phyloP scores from a whole-genome alignment of 2,797 vertebrate species.

The Pipistrellus nathusii region DNA sequence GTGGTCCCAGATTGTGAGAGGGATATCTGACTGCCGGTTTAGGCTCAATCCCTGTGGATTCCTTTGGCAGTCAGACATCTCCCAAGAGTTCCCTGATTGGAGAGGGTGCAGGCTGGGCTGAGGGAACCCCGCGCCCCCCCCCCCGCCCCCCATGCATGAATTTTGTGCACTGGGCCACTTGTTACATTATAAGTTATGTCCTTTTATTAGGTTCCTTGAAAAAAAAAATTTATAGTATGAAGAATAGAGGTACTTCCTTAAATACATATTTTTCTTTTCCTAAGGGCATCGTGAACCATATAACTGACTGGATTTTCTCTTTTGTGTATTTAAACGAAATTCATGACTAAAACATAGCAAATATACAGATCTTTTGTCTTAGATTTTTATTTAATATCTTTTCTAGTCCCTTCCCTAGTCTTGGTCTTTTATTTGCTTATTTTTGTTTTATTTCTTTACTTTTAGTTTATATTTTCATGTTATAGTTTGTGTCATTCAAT shows the following conservation, averaged over 20 bases:
- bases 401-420: neutral
- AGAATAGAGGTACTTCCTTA: neutral
- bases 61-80: too few relatives aligned
- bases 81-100: too few relatives aligned
- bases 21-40: too few relatives aligned
- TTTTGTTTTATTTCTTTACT: neutral
- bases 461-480: neutral
- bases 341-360: neutral
- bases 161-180: too few relatives aligned
- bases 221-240: conserved; percentile 19
- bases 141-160: too few relatives aligned
- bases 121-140: too few relatives aligned
- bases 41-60: too few relatives aligned
- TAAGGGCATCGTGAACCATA: neutral
- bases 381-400: neutral
- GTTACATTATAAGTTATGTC: neutral
- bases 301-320: neutral
- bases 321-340: neutral
- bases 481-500: neutral
- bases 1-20: too few relatives aligned
- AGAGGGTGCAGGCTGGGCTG: too few relatives aligned
- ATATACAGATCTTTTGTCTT: neutral
- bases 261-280: neutral
- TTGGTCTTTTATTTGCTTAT: neutral
- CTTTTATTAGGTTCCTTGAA: neutral